phyloP scores from a whole-genome alignment of 2,888 invertebrate species.

The Agrochola lychnidis region DNA sequence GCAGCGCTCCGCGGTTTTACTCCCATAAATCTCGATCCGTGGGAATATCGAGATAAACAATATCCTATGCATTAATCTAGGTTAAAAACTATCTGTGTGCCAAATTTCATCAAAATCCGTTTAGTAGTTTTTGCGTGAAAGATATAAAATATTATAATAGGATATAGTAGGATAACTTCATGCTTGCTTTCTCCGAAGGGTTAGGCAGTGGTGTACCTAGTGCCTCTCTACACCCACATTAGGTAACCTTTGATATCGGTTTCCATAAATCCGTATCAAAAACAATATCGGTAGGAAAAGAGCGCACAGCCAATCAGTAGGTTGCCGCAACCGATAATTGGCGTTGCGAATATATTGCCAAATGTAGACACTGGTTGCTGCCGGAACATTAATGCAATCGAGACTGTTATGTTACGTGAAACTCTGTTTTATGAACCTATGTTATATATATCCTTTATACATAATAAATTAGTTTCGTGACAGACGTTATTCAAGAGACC shows the following conservation, averaged over 20 bases:
- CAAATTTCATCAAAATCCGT: no score
- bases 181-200: background rate
- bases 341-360: slow-evolving; percentile 60
- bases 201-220: background rate
- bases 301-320: slow-evolving; percentile 39
- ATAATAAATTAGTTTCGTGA: background rate
- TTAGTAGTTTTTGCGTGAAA: no score
- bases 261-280: slow-evolving; percentile 2
- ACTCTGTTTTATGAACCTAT: slow-evolving; percentile 26
- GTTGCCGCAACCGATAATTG: slow-evolving; percentile 55
- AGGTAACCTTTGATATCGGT: background rate
- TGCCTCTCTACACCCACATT: background rate
- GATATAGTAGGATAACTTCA: background rate
- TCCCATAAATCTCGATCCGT: no score
- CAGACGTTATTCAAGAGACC: background rate
- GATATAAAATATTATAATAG: no score
- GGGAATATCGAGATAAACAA: no score
- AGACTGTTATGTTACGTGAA: slow-evolving; percentile 45
- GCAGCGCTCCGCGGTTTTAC: no score
- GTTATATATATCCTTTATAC: background rate
- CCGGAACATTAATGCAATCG: slow-evolving; percentile 58
- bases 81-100: no score
- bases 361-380: slow-evolving; percentile 41
- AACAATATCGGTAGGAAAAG: slow-evolving; percentile 20
- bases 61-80: no score